Conservation (phyloP, 2,113 vertebrate genomes). For the Hydrolagus affinis region DNA sequence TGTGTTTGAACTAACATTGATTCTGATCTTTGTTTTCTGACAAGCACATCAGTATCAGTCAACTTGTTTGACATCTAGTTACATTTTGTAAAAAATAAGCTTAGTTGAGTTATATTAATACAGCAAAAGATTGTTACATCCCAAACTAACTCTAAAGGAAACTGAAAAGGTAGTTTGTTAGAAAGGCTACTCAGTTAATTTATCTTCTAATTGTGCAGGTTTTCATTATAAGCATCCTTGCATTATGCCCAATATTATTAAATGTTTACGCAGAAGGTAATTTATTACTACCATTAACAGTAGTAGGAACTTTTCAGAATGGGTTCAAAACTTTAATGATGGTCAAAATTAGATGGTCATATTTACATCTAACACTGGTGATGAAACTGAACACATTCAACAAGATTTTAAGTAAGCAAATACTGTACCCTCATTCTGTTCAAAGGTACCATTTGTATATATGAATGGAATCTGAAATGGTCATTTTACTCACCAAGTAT, state of each 20-base stretch:
- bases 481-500: neutral
- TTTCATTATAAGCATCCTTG: neutral
- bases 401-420: neutral
- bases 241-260: too few species aligned
- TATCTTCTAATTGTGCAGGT: neutral
- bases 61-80: neutral
- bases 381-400: neutral
- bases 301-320: too few species aligned
- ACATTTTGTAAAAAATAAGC: neutral
- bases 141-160: neutral
- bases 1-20: conserved; percentile 13
- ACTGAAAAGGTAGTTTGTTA: neutral
- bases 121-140: neutral
- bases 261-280: too few species aligned
- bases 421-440: neutral
- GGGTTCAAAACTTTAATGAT: too few species aligned
- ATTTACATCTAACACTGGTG: too few species aligned
- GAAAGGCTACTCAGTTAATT: neutral
- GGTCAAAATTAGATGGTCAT: too few species aligned
- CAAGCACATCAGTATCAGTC: conserved; percentile 6
- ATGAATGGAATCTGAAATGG: neutral
- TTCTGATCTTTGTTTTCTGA: conserved; percentile 3
- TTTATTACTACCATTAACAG: too few species aligned
- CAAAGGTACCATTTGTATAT: neutral
- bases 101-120: neutral